These are phyloP conservation scores for Aselliscus stoliczkanus DNA, from an alignment of 2,797 vertebrate genomes.

Conservation along the genomic window DNA sequence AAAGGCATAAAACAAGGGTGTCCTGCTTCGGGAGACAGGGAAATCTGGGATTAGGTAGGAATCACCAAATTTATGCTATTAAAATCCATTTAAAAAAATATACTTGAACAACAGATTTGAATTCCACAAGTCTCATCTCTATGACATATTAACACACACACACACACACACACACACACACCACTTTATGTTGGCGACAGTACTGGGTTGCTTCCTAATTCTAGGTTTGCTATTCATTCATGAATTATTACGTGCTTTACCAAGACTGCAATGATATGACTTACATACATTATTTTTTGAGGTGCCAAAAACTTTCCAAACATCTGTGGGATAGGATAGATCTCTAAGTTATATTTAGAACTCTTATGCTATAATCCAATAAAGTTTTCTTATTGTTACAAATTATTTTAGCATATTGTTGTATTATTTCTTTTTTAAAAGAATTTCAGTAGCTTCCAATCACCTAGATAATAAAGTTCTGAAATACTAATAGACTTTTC, in stretches of 20 bases:
- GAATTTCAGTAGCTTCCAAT: background rate
- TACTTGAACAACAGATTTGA: background rate
- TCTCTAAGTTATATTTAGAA: background rate
- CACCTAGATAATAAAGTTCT: background rate
- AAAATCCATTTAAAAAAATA: background rate
- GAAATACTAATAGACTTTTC: background rate
- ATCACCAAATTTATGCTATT: background rate
- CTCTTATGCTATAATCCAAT: background rate
- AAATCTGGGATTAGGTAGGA: background rate
- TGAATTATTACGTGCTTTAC: background rate
- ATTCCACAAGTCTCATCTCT: background rate
- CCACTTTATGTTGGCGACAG: background rate
- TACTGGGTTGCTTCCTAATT: background rate
- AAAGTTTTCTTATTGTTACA: background rate
- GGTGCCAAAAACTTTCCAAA: background rate
- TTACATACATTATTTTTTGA: background rate
- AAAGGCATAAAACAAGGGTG: background rate
- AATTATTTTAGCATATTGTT: background rate
- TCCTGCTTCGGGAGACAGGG: background rate
- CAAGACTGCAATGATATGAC: background rate
- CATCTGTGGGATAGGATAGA: background rate
- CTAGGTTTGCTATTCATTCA: background rate
- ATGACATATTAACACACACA: background rate
- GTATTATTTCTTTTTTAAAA: background rate
- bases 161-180: background rate